phyloP scores from a whole-genome alignment of 2,888 invertebrate genomes.

The Vanessa cardui region DNA sequence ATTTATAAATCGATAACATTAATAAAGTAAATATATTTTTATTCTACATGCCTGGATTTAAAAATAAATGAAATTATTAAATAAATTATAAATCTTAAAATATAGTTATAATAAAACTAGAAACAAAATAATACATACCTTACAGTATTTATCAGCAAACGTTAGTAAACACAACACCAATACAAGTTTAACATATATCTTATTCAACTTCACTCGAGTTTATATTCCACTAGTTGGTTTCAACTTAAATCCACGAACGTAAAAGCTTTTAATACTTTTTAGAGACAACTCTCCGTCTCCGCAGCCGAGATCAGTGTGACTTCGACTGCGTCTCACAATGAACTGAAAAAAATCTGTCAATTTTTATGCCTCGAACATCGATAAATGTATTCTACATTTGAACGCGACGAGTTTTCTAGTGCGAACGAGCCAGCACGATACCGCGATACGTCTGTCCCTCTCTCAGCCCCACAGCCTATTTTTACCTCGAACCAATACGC shows the following conservation, averaged over 20 bases:
- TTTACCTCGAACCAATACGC: constrained; percentile 73
- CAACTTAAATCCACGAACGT: constrained; percentile 41
- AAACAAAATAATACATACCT: constrained; percentile 30
- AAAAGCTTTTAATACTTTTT: constrained; percentile 53
- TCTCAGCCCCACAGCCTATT: constrained; percentile 78
- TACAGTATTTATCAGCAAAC: constrained; percentile 34
- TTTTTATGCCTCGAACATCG: constrained; percentile 82
- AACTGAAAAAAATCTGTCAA: constrained; percentile 83
- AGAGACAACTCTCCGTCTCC: constrained; percentile 64
- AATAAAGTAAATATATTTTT: too few relatives aligned
- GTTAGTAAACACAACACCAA: constrained; percentile 51
- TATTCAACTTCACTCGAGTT: constrained; percentile 51
- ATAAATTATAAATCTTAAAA: too few relatives aligned
- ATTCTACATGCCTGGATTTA: too few relatives aligned
- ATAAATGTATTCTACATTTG: constrained; percentile 80
- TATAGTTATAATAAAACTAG: too few relatives aligned
- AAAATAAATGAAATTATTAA: too few relatives aligned
- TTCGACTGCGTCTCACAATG: constrained; percentile 64
- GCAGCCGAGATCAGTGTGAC: constrained; percentile 54
- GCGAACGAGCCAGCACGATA: constrained; percentile 53
- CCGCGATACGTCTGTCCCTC: constrained; percentile 59
- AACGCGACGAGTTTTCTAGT: constrained; percentile 74
- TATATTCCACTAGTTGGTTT: constrained; percentile 21
- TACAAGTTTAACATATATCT: constrained; percentile 31
- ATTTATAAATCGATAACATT: too few relatives aligned